Percentiles rank a stretch among this genome's conserved stretches.
phyloP scores from a whole-genome alignment of 2,888 invertebrate genomes.

The Galeruca laticollis region DNA sequence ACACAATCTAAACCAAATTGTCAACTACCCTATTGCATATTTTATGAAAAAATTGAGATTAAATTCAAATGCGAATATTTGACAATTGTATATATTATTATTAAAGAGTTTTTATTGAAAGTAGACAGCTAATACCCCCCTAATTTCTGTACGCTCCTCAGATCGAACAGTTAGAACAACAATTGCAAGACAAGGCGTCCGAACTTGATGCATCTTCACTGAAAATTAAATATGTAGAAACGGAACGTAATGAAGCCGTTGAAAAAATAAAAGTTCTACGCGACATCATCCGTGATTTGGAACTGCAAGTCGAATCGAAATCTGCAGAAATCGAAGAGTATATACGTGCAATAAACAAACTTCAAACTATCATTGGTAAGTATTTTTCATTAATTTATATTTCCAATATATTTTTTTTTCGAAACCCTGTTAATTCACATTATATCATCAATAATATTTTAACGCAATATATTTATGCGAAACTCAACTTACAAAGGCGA shows the following conservation, averaged over 20 bases:
- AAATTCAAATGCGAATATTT: too few relatives aligned
- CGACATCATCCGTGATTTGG: conserved; percentile 83
- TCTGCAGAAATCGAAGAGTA: conserved; percentile 71
- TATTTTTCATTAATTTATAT: not conserved
- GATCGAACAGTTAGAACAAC: conserved; percentile 84
- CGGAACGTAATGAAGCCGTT: conserved; percentile 79
- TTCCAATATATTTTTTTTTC: not conserved
- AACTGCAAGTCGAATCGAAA: conserved; percentile 80
- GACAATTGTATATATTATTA: too few relatives aligned
- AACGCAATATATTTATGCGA: too few relatives aligned
- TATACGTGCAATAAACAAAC: conserved; percentile 69
- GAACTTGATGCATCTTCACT: conserved; percentile 73
- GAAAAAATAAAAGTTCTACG: conserved; percentile 81
- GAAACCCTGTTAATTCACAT: too few relatives aligned
- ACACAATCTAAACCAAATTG: too few relatives aligned
- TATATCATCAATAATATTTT: too few relatives aligned
- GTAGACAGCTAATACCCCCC: too few relatives aligned
- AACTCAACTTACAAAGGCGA: not conserved
- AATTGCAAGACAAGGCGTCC: conserved; percentile 78
- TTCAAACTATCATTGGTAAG: conserved; percentile 67
- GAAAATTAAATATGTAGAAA: conserved; percentile 75
- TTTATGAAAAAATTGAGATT: too few relatives aligned
- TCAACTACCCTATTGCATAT: too few relatives aligned
- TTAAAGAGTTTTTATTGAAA: too few relatives aligned
- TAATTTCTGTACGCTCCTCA: conserved; percentile 59